phyloP scores from a whole-genome alignment of 2,113 vertebrate genomes.

The Coreoperca whiteheadi region DNA sequence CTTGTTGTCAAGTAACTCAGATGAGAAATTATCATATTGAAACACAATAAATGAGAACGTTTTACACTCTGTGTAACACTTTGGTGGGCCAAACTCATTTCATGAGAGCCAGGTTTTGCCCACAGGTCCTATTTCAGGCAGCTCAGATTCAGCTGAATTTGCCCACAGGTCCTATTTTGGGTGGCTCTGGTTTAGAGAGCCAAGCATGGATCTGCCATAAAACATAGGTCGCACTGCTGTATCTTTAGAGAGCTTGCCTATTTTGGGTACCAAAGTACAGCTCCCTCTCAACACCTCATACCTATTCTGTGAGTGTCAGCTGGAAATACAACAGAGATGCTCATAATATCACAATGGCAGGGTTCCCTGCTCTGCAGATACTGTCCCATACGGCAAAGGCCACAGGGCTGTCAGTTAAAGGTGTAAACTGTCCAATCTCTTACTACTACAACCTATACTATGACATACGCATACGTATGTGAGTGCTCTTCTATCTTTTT shows the following conservation, averaged over 20 bases:
- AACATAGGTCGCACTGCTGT: conserved; percentile 28
- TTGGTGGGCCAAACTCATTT: conserved; percentile 33
- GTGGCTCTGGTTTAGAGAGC: conserved; percentile 49
- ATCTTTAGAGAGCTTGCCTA: conserved; percentile 32
- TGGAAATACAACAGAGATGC: conserved; percentile 5
- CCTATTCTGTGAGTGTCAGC: conserved; percentile 16
- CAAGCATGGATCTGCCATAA: conserved; percentile 34
- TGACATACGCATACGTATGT: no score
- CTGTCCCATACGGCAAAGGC: not conserved
- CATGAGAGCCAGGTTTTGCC: conserved; percentile 49
- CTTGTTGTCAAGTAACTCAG: not conserved
- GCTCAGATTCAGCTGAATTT: conserved; percentile 50
- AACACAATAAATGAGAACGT: not conserved
- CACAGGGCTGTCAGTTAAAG: not conserved
- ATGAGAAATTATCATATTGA: conserved; percentile 14
- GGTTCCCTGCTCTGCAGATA: conserved; percentile 36
- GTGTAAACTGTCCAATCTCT: conserved; percentile 5
- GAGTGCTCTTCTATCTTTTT: not conserved
- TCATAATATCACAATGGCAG: conserved; percentile 23
- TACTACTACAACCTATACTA: no score
- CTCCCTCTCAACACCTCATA: conserved; percentile 19
- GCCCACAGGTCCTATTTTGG: conserved; percentile 65
- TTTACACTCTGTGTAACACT: conserved; percentile 49
- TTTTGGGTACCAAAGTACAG: conserved; percentile 40
- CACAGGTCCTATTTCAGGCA: conserved; percentile 56